These are phyloP conservation scores for Scolanthus callimorphus DNA, from an alignment of 92 coral and sea anemone genomes.

Conservation along the genomic window DNA sequence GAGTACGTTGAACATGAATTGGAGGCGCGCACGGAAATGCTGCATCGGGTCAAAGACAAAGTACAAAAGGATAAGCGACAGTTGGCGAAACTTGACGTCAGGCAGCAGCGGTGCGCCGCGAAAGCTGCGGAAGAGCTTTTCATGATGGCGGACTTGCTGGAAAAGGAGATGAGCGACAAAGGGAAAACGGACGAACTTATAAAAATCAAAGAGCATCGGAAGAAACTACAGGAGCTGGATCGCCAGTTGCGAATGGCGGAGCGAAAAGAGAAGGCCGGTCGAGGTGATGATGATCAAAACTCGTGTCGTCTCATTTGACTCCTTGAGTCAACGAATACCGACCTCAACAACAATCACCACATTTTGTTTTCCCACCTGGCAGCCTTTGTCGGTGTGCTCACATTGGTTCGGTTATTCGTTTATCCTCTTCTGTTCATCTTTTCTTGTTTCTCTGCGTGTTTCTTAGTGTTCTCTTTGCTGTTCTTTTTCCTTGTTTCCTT, in stretches of 20 bases:
- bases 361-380: not conserved
- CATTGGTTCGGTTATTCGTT: constrained; percentile 12
- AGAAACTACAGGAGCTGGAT: constrained; percentile 87
- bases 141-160: constrained; percentile 94
- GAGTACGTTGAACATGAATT: constrained; percentile 88
- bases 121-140: constrained; percentile 96
- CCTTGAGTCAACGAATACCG: constrained; percentile 11
- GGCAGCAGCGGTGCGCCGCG: constrained; percentile 96
- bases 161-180: constrained; percentile 96
- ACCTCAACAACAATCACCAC: not conserved
- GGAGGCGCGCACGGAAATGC: constrained; percentile 85
- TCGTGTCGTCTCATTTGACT: constrained; percentile 75
- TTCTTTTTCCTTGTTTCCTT: not conserved
- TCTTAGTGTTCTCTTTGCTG: not conserved
- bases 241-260: constrained; percentile 92
- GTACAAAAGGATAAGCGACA: constrained; percentile 91
- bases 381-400: constrained; percentile 4
- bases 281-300: constrained; percentile 84
- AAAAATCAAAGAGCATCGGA: constrained; percentile 93
- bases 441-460: constrained; percentile 9
- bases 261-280: constrained; percentile 64
- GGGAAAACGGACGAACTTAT: constrained; percentile 90
- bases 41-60: constrained; percentile 93
- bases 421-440: constrained; percentile 15
- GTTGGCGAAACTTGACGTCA: constrained; percentile 86